Base-by-base conservation (phyloP, 2,797 vertebrate genomes). In the Myripristis murdjan region DNA sequence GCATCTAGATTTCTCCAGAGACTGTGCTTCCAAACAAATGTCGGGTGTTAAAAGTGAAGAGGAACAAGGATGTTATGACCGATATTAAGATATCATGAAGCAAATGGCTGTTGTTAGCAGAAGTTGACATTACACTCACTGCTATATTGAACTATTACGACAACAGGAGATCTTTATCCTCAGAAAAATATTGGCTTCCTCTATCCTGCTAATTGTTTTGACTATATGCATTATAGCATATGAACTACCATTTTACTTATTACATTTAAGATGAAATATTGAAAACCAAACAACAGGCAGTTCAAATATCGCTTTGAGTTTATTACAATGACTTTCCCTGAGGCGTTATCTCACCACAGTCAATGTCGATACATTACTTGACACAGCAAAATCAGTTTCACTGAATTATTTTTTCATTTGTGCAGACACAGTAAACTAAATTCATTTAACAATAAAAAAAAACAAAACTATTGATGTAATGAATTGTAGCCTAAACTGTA, bases 1-100 rank as follows among this genome's bases (percentile, higher is more conserved):
- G 44, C 22, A 44, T 73, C 37, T 35, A 28, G 60, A 55, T 51
- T 70, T 58, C 43, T 26, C 2, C 51, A 64, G 33, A 62, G 54
- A 67, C 33, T 62, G 55, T 35, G 69, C 28, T 33, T 44, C 67
- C 33, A 53, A 37, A 44, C 56, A 49, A 22, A 31, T 58, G 35
- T n/a, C 54, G 56, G 56, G 28, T 33, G 26, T 44, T 60, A 28
- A 11, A 23, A 52, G 64, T 6, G 16, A 48, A 31, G 2, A 24
- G 2, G 18, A 49, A 48, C 2, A 31, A 43, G 18, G n/a, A 5
- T 44, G 16, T 44, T 44, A 7, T 44, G 41, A 5, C n/a, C 2
- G 16, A 6, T n/a, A 44, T 16, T 44, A 6, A 16, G 8, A 44
- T 44, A 14, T 37, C 35, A 37, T 12, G 35, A 37, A 11, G 35